Percentiles rank a stretch among this genome's conserved stretches.
phyloP scores from a whole-genome alignment of 2,797 vertebrate species.

The Pantherophis vulpinus region DNA sequence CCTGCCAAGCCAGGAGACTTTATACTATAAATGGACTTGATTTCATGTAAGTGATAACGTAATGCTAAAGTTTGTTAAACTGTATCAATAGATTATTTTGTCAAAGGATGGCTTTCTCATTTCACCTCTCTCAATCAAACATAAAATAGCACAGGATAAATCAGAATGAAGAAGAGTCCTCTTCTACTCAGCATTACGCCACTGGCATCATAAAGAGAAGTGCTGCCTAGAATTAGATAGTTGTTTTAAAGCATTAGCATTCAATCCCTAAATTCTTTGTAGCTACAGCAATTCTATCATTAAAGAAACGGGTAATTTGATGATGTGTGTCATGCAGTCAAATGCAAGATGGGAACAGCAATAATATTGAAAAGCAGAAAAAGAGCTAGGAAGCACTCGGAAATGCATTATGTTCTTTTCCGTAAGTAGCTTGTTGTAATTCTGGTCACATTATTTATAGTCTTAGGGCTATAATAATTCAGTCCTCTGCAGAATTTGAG shows the following conservation, averaged over 20 bases:
- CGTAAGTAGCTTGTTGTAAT: background rate
- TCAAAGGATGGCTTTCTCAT: slow-evolving; percentile 46
- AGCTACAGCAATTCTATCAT: slow-evolving; percentile 55
- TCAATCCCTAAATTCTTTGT: slow-evolving; percentile 50
- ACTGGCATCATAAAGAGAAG: slow-evolving; percentile 62
- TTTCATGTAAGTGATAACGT: background rate
- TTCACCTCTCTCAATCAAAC: slow-evolving; percentile 59
- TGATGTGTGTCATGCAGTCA: slow-evolving; percentile 58
- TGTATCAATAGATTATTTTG: slow-evolving; percentile 44
- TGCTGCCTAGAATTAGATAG: slow-evolving; percentile 66
- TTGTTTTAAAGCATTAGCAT: slow-evolving; percentile 67
- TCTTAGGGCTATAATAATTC: background rate
- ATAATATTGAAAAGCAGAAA: slow-evolving; percentile 58
- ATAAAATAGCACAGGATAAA: slow-evolving; percentile 60
- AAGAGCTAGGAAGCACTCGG: slow-evolving; percentile 61
- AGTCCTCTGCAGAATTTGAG: background rate
- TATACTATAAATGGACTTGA: background rate
- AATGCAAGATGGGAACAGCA: slow-evolving; percentile 59
- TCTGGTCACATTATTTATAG: background rate
- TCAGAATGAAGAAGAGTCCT: slow-evolving; percentile 55
- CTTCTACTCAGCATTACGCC: slow-evolving; percentile 58
- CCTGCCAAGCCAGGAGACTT: background rate
- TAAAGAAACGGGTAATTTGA: slow-evolving; percentile 43
- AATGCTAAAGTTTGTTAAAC: slow-evolving; percentile 48
- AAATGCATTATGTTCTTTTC: slow-evolving; percentile 39